phyloP scores from a whole-genome alignment of 2,113 vertebrate genomes.

The Baryphthengus martii region DNA sequence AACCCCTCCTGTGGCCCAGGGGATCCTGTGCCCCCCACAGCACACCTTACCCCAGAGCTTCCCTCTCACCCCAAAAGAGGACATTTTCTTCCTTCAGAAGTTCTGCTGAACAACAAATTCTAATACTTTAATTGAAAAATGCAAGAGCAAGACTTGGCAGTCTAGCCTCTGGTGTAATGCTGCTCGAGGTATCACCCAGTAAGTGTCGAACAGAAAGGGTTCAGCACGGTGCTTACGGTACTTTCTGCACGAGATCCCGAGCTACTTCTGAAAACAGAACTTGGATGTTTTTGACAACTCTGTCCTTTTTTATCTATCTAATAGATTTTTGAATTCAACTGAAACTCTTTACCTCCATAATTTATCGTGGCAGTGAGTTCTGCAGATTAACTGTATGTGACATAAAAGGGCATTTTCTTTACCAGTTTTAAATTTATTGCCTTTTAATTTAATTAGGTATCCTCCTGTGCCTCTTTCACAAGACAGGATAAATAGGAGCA shows the following conservation, averaged over 20 bases:
- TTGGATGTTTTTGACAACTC: constrained; percentile 14
- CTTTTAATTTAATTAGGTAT: constrained; percentile 56
- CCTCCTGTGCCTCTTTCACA: constrained; percentile 38
- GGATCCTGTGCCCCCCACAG: background rate
- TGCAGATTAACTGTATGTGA: constrained; percentile 42
- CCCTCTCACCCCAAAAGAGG: background rate
- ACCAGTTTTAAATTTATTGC: constrained; percentile 50
- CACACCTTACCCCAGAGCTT: background rate
- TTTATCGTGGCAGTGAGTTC: constrained; percentile 23
- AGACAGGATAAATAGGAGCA: constrained; percentile 52
- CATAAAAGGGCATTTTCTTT: constrained; percentile 48
- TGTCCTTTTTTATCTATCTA: background rate
- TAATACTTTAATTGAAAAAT: background rate
- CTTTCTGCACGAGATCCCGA: background rate
- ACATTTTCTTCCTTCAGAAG: background rate
- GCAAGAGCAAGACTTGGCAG: background rate
- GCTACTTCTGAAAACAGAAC: background rate
- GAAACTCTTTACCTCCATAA: constrained; percentile 4
- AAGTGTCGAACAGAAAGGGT: background rate
- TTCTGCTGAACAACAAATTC: background rate
- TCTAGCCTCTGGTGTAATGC: background rate
- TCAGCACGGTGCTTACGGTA: background rate
- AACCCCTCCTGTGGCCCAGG: background rate
- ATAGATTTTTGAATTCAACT: constrained; percentile 28
- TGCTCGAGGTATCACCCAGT: background rate